phyloP scores from a whole-genome alignment of 2,888 invertebrate genomes.

The Eristalis pertinax region DNA sequence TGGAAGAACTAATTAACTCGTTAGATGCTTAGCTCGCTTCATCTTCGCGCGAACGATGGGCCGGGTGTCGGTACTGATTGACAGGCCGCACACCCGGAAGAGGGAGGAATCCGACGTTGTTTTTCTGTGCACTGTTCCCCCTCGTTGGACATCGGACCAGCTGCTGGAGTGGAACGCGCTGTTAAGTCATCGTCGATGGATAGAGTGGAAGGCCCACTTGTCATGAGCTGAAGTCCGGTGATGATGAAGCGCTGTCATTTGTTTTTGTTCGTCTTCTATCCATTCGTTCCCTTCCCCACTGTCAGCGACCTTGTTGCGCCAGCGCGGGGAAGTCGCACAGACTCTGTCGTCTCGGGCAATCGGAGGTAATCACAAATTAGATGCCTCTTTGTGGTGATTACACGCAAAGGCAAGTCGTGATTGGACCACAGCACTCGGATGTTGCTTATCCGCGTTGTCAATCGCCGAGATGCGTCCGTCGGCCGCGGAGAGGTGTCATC shows the following conservation, averaged over 20 bases:
- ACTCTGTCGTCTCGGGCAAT: slow-evolving; percentile 12
- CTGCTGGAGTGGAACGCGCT: slow-evolving; percentile 23
- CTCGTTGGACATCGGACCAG: background rate
- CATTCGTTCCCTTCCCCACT: background rate
- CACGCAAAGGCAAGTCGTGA: slow-evolving; percentile 33
- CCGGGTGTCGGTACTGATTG: slow-evolving; percentile 40
- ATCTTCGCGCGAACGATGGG: slow-evolving; percentile 13
- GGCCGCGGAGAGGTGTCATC: slow-evolving; percentile 31
- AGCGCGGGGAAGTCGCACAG: slow-evolving; percentile 26
- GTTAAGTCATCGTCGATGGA: slow-evolving; percentile 39
- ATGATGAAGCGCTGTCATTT: background rate
- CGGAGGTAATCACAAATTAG: slow-evolving; percentile 55
- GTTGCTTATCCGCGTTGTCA: slow-evolving; percentile 53
- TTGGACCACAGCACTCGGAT: slow-evolving; percentile 25
- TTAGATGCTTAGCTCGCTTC: slow-evolving; percentile 52
- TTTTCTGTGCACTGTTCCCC: background rate
- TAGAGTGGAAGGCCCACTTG: slow-evolving; percentile 29
- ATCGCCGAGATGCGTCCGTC: slow-evolving; percentile 54
- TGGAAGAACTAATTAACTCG: slow-evolving; percentile 54
- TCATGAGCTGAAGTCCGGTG: background rate
- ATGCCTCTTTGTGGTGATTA: slow-evolving; percentile 34
- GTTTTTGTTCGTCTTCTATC: slow-evolving; percentile 14
- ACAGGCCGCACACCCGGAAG: slow-evolving; percentile 68
- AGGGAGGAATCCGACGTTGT: background rate
- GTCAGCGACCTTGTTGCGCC: slow-evolving; percentile 54